These are phyloP conservation scores for Sminthurinus aureus DNA, from an alignment of 2,888 invertebrate species.

Conservation along the genomic window DNA sequence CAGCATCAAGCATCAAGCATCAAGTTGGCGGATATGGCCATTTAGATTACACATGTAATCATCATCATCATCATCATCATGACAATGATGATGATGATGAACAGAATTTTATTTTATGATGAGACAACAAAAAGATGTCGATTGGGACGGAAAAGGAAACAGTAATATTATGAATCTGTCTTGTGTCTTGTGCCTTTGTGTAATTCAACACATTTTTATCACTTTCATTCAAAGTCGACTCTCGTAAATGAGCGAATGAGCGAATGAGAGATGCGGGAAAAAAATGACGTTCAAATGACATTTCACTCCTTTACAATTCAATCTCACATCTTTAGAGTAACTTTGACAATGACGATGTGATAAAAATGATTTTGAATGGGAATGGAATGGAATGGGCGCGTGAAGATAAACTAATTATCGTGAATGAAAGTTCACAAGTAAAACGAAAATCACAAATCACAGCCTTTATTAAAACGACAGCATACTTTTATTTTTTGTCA, in stretches of 20 bases:
- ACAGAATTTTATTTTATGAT: neutral
- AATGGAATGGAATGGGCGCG: too few relatives aligned
- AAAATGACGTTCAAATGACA: neutral
- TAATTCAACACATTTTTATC: neutral
- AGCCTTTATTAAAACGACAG: too few relatives aligned
- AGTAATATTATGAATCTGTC: neutral
- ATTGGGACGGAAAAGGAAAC: too few relatives aligned
- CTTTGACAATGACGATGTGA: neutral
- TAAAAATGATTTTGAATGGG: too few relatives aligned
- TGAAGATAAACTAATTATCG: too few relatives aligned
- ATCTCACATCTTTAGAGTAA: neutral
- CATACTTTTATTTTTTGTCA: too few relatives aligned
- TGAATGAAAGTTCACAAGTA: too few relatives aligned
- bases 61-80: neutral
- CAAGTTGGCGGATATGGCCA: neutral
- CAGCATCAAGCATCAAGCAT: neutral
- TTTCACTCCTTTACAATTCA: constrained; percentile 9
- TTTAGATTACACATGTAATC: neutral
- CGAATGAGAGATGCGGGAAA: neutral
- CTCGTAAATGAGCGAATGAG: too few relatives aligned
- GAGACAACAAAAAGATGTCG: neutral
- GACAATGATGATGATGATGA: neutral
- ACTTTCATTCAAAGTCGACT: neutral
- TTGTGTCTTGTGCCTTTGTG: too few relatives aligned
- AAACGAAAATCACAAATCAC: too few relatives aligned